phyloP scores from a whole-genome alignment of 35 echinoderm and acorn worm species.

The Stichopus chloronotus region DNA sequence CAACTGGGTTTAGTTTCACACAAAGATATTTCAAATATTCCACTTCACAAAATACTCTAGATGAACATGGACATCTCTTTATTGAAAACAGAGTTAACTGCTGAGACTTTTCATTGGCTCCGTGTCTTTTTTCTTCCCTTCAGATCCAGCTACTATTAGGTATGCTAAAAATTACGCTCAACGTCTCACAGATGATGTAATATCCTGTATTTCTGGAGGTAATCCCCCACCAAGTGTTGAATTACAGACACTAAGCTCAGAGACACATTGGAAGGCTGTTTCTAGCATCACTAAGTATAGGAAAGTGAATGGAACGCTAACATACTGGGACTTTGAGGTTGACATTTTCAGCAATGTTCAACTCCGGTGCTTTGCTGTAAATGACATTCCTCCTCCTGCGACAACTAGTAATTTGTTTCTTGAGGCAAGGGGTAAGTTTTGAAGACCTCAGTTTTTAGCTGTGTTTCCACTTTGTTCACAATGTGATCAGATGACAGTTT shows the following conservation, averaged over 20 bases:
- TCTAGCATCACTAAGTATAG: not conserved
- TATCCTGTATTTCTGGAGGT: not conserved
- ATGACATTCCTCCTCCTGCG: not conserved
- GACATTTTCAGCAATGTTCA: not conserved
- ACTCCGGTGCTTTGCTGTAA: not conserved
- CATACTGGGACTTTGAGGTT: not conserved
- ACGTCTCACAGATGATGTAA: not conserved
- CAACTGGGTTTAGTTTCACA: too few relatives aligned
- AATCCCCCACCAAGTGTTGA: not conserved
- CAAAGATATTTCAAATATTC: too few relatives aligned
- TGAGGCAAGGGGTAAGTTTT: too few relatives aligned
- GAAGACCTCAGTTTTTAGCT: too few relatives aligned
- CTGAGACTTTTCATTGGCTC: too few relatives aligned
- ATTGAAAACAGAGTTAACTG: too few relatives aligned
- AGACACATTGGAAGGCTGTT: not conserved
- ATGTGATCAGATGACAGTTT: too few relatives aligned
- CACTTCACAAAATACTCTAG: too few relatives aligned
- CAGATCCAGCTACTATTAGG: not conserved
- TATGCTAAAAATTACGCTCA: not conserved
- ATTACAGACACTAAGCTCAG: not conserved
- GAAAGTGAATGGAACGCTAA: not conserved
- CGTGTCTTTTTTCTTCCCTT: too few relatives aligned
- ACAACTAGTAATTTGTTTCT: not conserved
- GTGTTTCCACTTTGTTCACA: too few relatives aligned
- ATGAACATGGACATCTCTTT: too few relatives aligned